Conservation (phyloP, 2,797 vertebrate species). For the Pteronotus mesoamericanus region DNA sequence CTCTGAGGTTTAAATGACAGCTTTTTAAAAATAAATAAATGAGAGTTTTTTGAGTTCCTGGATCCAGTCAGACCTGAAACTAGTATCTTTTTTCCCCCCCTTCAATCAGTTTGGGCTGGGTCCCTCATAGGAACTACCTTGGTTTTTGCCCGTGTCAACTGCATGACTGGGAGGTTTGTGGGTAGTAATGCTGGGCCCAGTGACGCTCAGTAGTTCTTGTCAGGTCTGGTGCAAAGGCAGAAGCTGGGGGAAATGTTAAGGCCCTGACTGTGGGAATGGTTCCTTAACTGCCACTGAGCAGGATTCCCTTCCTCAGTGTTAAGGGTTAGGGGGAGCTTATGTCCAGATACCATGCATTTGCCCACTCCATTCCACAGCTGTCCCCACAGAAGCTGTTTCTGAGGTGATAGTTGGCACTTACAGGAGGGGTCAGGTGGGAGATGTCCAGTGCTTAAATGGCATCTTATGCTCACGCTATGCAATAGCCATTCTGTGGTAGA, state of each 20-base stretch:
- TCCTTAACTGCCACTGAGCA: background rate
- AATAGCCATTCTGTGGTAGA: background rate
- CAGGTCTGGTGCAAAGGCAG: background rate
- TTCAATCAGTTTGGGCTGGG: background rate
- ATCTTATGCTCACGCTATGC: background rate
- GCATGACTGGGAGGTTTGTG: background rate
- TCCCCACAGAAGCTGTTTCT: background rate
- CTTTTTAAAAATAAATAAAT: no score
- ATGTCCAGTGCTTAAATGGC: background rate
- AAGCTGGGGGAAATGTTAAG: background rate
- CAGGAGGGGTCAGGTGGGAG: background rate
- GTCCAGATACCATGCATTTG: background rate
- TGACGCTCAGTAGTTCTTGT: background rate
- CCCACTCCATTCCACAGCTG: background rate
- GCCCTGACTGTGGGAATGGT: no score
- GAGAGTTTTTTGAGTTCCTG: background rate
- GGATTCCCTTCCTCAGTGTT: background rate
- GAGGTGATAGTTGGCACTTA: background rate
- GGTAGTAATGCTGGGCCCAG: background rate
- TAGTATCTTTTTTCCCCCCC: background rate
- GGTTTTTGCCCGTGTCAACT: background rate
- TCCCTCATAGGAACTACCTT: background rate
- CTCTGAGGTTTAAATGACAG: background rate
- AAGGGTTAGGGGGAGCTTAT: background rate
- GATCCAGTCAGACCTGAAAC: background rate